Percentiles rank a stretch among this genome's conserved stretches.
Evolutionary conservation across 2,797 vertebrate genomes (phyloP).

Genomic region (Macrochelys suwanniensis): DNA sequence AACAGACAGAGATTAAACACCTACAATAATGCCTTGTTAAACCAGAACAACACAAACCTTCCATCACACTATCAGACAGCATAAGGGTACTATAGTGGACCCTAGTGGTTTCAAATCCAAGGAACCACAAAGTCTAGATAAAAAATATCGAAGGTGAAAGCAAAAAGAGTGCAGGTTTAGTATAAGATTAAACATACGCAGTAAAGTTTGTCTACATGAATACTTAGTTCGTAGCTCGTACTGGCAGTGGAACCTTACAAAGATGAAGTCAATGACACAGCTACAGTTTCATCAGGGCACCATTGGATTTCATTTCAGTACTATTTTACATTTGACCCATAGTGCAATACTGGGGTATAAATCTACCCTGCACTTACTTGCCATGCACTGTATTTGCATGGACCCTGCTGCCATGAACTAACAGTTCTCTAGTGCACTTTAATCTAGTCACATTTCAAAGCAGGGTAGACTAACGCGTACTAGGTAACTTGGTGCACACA

Average conservation of each 20-base stretch:
- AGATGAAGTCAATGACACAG: constrained; percentile 52
- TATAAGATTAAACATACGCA: not conserved
- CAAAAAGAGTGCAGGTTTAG: not conserved
- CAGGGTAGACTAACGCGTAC: too few species aligned
- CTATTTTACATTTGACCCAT: constrained; percentile 69
- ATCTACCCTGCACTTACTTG: too few species aligned
- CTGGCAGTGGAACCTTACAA: not conserved
- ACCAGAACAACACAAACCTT: not conserved
- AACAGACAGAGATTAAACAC: not conserved
- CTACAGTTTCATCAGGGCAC: constrained; percentile 61
- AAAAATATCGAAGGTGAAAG: not conserved
- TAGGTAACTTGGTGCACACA: too few species aligned
- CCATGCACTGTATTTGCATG: too few species aligned
- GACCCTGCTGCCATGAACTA: too few species aligned
- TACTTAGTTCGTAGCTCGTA: not conserved
- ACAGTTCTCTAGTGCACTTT: too few species aligned
- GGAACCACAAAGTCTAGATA: not conserved
- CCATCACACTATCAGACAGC: not conserved
- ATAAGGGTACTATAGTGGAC: not conserved
- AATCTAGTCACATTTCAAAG: too few species aligned
- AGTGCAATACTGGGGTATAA: constrained; percentile 26
- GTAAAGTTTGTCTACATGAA: not conserved
- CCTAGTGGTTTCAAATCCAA: not conserved
- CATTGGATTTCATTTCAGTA: constrained; percentile 77
- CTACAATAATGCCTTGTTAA: not conserved